These are phyloP conservation scores for Scaeva pyrastri DNA, from an alignment of 2,888 invertebrate species.

Conservation along the genomic window DNA sequence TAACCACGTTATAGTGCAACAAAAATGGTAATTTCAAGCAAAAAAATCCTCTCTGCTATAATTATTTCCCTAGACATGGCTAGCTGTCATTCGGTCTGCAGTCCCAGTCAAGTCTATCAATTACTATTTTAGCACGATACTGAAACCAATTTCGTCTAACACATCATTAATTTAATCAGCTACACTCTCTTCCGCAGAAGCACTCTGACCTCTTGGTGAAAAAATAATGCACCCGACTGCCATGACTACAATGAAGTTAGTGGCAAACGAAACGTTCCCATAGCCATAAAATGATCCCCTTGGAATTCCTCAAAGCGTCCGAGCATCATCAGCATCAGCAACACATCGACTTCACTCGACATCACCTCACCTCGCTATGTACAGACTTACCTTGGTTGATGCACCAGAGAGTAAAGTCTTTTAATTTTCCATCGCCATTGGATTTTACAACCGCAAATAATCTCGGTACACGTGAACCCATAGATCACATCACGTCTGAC, in stretches of 20 bases:
- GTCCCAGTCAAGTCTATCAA: slow-evolving; percentile 56
- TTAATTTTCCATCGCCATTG: slow-evolving; percentile 67
- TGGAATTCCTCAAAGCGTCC: slow-evolving; percentile 20
- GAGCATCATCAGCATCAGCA: neutral
- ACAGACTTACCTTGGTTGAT: too few relatives aligned
- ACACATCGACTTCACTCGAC: neutral
- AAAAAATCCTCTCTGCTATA: too few relatives aligned
- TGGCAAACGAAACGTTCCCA: slow-evolving; percentile 11
- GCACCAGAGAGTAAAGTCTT: slow-evolving; percentile 38
- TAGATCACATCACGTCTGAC: slow-evolving; percentile 75
- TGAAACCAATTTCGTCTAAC: slow-evolving; percentile 76
- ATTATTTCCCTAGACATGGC: neutral
- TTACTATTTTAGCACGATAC: slow-evolving; percentile 75
- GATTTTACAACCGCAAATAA: slow-evolving; percentile 74
- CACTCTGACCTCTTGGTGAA: slow-evolving; percentile 71
- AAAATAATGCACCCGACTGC: slow-evolving; percentile 64
- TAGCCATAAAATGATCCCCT: slow-evolving; percentile 31
- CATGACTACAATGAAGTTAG: neutral
- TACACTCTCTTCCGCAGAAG: slow-evolving; percentile 76
- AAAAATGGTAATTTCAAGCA: too few relatives aligned
- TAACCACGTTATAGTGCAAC: too few relatives aligned
- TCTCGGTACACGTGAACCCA: slow-evolving; percentile 72
- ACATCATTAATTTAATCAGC: slow-evolving; percentile 75
- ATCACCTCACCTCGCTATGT: too few relatives aligned
- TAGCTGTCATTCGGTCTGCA: neutral